Evolutionary conservation across 2,888 invertebrate species (phyloP).

Genomic region (Lutraria lutraria): DNA sequence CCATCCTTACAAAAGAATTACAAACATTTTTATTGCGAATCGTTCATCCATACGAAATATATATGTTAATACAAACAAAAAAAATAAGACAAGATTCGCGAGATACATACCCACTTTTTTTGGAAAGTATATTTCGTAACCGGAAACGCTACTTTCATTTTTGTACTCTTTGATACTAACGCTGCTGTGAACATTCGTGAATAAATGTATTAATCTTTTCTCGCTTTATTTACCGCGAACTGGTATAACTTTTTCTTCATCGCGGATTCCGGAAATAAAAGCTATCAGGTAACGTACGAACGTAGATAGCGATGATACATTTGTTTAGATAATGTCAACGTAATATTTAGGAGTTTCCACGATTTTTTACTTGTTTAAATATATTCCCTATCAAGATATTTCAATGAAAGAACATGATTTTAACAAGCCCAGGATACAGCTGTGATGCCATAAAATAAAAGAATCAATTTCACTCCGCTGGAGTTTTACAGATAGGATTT

Average conservation of each 20-base stretch:
- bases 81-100: too few relatives aligned
- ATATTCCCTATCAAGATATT: neutral
- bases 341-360: neutral
- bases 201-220: too few relatives aligned
- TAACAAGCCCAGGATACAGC: neutral
- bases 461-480: neutral
- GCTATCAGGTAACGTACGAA: neutral
- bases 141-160: too few relatives aligned
- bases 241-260: neutral
- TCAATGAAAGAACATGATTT: constrained; percentile 2
- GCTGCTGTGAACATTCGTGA: too few relatives aligned
- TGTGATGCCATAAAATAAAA: neutral
- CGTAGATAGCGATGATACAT: neutral
- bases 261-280: neutral
- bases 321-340: constrained; percentile 5
- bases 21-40: too few relatives aligned
- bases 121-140: too few relatives aligned
- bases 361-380: neutral
- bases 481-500: neutral
- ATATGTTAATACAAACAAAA: too few relatives aligned
- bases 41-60: too few relatives aligned
- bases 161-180: too few relatives aligned
- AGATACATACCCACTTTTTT: too few relatives aligned
- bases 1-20: too few relatives aligned
- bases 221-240: neutral